Base-by-base conservation (phyloP, 2,797 vertebrate species). In the Valencia hispanica region DNA sequence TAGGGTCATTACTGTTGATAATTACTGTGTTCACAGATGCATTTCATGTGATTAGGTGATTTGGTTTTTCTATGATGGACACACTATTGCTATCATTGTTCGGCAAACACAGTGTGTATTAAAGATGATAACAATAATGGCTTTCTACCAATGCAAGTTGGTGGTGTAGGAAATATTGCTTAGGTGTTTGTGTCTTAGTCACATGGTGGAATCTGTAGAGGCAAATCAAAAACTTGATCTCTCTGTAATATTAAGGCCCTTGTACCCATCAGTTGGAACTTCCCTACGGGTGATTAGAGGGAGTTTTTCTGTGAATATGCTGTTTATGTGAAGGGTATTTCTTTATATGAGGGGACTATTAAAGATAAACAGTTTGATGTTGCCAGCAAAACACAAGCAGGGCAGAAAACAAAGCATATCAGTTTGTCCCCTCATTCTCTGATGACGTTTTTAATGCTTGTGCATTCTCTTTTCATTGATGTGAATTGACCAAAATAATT, bases 1-100 rank as follows among this genome's bases (percentile, higher is more conserved):
- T 30, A 50, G 55, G 34, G 47, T 80, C 75, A 79, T 86, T 80
- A 79, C 71, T 76, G 51, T 63, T 70, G 73, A 85, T 82, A 77
- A 86, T 82, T 50, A 47, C 82, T 68, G 39, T 61, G 43, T 53
- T 85, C 68, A 77, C 61, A 68, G 59, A 18, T 75, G 71, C 72
- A 63, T 84, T 85, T 68, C 70, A 65, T 68, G 55, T 73, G 45
- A 82, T 74, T 50, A 77, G 68, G 70, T 79, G 48, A 79, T 74
- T 73, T n/a, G 50, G 59, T 75, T 50, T 25, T 77, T 61, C 18
- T 18, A 15, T 85, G 75, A 86, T 68, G 78, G 68, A 79, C 53
- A 69, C 68, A 41, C 65, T 83, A 75, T 79, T 80, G 76, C 43
- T 25, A 68, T 15, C 70, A 71, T 78, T 72, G 68, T 77, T 78